Base-by-base conservation (phyloP, 1,140 invertebrate genomes). In the Holcopasites calliopsidis region DNA sequence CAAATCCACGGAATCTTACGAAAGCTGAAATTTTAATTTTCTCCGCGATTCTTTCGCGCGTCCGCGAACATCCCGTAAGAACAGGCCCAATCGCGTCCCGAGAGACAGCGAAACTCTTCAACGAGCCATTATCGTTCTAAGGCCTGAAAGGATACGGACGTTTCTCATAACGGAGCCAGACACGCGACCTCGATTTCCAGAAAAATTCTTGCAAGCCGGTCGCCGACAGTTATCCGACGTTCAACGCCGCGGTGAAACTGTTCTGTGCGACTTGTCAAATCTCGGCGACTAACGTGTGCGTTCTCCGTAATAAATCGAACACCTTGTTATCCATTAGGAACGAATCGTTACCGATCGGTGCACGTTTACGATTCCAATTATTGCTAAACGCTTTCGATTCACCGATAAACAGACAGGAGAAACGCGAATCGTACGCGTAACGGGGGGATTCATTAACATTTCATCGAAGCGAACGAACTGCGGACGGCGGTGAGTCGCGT, bases 201-300 rank as follows among this genome's bases (percentile, higher is more conserved):
- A 13, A 76, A 71, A 76, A 57, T 35, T n/a, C n/a, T n/a, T n/a
- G n/a, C n/a, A n/a, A n/a, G n/a, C n/a, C n/a, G n/a, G n/a, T n/a
- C n/a, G n/a, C n/a, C n/a, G n/a, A n/a, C n/a, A n/a, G n/a, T n/a
- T n/a, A n/a, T n/a, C n/a, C n/a, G n/a, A n/a, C n/a, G n/a, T n/a
- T n/a, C n/a, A n/a, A n/a, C n/a, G n/a, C 13, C 38, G 21, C 72
- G 57, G 58, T 76, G 71, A 76, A 31, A 33, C 40, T 57, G 47
- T 38, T n/a, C 64, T 28, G 16, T 47, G n/a, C 11, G 13, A 23
- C 33, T 50, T 26, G 44, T 18, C 57, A 23, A 52, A 55, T 73
- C 28, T 28, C n/a, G n/a, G n/a, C n/a, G n/a, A n/a, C n/a, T n/a
- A n/a, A 54, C 52, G 26, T 18, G 52, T 54, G 18, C 28, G 31